Evolutionary conservation across 1,140 invertebrate species (phyloP).

Genomic region (Cataglyphis hispanica): DNA sequence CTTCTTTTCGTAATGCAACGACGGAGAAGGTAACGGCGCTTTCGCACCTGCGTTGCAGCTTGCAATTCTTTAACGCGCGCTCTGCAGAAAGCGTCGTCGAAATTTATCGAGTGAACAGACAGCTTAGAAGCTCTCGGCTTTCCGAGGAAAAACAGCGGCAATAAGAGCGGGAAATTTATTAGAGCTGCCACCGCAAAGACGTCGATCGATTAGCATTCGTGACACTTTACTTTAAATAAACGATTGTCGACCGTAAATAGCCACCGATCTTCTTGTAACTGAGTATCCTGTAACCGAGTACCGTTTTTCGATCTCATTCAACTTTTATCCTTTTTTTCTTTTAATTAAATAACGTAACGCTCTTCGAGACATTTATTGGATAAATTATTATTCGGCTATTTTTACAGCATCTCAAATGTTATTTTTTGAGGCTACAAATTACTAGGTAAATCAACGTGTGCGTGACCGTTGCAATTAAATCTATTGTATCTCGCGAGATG

Average conservation of each 20-base stretch:
- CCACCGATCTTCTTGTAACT: constrained; percentile 8
- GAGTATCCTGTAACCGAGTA: constrained; percentile 9
- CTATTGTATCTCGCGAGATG: constrained; percentile 28
- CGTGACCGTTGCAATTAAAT: constrained; percentile 47
- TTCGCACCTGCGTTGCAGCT: constrained; percentile 50
- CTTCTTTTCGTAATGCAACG: constrained; percentile 63
- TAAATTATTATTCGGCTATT: neutral
- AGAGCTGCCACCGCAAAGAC: constrained; percentile 39
- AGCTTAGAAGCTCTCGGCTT: constrained; percentile 38
- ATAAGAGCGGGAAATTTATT: constrained; percentile 58
- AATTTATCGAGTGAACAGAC: constrained; percentile 63
- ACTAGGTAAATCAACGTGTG: constrained; percentile 17
- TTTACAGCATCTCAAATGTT: neutral
- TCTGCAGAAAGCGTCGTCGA: constrained; percentile 46
- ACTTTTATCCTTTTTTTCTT: too few species aligned
- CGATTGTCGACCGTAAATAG: constrained; percentile 38
- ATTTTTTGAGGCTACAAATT: constrained; percentile 3
- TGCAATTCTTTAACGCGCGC: constrained; percentile 27
- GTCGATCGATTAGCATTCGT: constrained; percentile 42
- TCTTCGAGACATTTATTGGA: neutral
- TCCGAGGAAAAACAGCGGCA: constrained; percentile 3
- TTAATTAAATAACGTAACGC: constrained; percentile 15
- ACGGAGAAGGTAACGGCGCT: constrained; percentile 33
- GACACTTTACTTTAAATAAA: constrained; percentile 53
- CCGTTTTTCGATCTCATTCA: neutral